These are phyloP conservation scores for Eumaeus atala DNA, from an alignment of 1,140 invertebrate species.

Conservation along the genomic window DNA sequence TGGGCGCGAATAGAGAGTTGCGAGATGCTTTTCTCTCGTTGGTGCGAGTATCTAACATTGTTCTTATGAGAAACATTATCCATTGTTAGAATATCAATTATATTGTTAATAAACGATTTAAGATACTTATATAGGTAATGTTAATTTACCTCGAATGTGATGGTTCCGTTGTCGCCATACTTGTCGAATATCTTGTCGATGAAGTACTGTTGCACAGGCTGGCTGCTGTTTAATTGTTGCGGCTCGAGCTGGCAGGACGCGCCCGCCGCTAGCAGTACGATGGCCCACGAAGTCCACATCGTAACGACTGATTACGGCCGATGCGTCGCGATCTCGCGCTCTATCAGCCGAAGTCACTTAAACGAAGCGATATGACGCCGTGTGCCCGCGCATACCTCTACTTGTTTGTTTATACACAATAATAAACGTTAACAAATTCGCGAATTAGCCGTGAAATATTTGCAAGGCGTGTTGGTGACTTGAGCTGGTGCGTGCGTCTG, in stretches of 20 bases:
- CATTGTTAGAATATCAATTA: neutral
- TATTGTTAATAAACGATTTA: slow-evolving; percentile 5
- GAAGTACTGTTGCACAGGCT: slow-evolving; percentile 66
- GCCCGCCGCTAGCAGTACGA: slow-evolving; percentile 42
- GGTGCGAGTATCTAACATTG: slow-evolving; percentile 12
- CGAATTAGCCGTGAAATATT: slow-evolving; percentile 27
- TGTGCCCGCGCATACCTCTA: slow-evolving; percentile 37
- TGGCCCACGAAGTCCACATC: slow-evolving; percentile 43
- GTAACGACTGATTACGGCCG: slow-evolving; percentile 37
- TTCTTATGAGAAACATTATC: neutral
- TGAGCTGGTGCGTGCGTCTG: slow-evolving; percentile 52
- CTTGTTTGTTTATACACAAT: slow-evolving; percentile 57
- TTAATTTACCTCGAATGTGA: slow-evolving; percentile 76
- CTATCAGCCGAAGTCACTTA: slow-evolving; percentile 43
- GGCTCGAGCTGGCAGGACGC: slow-evolving; percentile 23
- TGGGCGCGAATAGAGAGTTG: slow-evolving; percentile 26
- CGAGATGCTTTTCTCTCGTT: slow-evolving; percentile 23
- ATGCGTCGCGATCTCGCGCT: slow-evolving; percentile 40
- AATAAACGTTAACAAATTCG: slow-evolving; percentile 43
- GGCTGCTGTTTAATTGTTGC: slow-evolving; percentile 39
- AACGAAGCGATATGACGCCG: slow-evolving; percentile 28
- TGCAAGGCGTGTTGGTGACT: slow-evolving; percentile 42
- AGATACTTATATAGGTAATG: slow-evolving; percentile 18
- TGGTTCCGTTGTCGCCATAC: slow-evolving; percentile 76
- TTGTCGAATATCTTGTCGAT: slow-evolving; percentile 76